These are phyloP conservation scores for Eriocheir sinensis DNA, from an alignment of 1,140 invertebrate species.

Conservation along the genomic window DNA sequence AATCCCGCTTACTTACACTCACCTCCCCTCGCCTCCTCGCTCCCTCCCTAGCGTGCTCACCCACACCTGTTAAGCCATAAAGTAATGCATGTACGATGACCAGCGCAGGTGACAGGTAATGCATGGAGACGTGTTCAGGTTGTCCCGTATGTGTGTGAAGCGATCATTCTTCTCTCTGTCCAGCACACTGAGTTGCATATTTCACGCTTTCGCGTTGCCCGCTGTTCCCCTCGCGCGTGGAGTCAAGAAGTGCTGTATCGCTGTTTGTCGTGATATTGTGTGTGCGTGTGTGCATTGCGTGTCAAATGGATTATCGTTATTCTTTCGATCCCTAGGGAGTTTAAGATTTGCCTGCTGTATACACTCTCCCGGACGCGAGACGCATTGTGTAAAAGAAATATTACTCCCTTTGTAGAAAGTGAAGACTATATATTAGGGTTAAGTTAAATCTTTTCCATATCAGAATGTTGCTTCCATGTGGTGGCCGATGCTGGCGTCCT, in stretches of 20 bases:
- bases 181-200: neutral
- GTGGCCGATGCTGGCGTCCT: neutral
- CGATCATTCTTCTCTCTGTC: neutral
- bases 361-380: neutral
- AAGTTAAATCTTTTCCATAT: slow-evolving; percentile 17
- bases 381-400: slow-evolving; percentile 12
- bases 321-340: neutral
- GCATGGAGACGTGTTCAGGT: too few species aligned
- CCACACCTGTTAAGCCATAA: too few species aligned
- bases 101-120: too few species aligned
- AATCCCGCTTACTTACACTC: neutral
- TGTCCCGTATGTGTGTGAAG: neutral
- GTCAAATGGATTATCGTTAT: neutral
- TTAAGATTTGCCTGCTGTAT: neutral
- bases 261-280: neutral
- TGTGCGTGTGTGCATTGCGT: too few species aligned
- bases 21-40: neutral
- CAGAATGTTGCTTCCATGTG: neutral
- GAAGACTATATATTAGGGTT: neutral
- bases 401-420: neutral
- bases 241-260: neutral
- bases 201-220: neutral
- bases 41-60: neutral
- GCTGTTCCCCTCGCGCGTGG: neutral
- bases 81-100: too few species aligned